A percentile compares a stretch with the other conserved stretches of the same genome.
Conservation (phyloP, 2,797 vertebrate genomes). For the Crossoptilon crossoptilon region DNA sequence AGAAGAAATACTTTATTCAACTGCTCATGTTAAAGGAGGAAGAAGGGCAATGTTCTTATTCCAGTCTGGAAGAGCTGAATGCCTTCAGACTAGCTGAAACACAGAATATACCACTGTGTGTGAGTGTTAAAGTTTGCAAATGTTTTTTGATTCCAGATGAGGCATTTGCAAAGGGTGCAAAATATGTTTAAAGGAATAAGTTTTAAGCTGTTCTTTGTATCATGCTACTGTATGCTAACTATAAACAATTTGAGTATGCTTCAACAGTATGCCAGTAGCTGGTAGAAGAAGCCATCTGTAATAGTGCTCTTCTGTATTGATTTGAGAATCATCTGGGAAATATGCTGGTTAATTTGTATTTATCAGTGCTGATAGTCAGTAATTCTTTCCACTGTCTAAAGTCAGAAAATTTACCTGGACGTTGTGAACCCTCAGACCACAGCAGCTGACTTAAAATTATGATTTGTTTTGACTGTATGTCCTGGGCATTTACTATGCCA, state of each 20-base stretch:
- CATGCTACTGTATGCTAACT: not conserved
- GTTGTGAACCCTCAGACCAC: not conserved
- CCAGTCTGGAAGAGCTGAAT: not conserved
- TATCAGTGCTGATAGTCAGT: not conserved
- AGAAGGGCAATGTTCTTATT: not conserved
- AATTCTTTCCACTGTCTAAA: not conserved
- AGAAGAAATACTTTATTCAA: not conserved
- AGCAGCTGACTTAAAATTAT: not conserved
- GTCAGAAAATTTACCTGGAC: not conserved
- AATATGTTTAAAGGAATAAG: not conserved
- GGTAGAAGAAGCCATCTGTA: not conserved
- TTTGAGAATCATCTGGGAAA: not conserved
- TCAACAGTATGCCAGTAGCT: not conserved
- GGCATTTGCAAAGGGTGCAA: not conserved
- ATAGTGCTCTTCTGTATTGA: not conserved
- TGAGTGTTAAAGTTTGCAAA: not conserved
- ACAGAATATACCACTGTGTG: not conserved
- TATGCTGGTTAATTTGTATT: not conserved
- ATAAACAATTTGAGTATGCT: not conserved
- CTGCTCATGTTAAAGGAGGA: not conserved
- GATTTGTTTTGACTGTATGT: not conserved
- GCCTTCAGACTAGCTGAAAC: not conserved
- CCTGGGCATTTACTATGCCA: not conserved
- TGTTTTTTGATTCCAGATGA: not conserved
- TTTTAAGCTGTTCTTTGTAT: not conserved